phyloP scores from a whole-genome alignment of 2,888 invertebrate genomes.

The Aphidius colemani region DNA sequence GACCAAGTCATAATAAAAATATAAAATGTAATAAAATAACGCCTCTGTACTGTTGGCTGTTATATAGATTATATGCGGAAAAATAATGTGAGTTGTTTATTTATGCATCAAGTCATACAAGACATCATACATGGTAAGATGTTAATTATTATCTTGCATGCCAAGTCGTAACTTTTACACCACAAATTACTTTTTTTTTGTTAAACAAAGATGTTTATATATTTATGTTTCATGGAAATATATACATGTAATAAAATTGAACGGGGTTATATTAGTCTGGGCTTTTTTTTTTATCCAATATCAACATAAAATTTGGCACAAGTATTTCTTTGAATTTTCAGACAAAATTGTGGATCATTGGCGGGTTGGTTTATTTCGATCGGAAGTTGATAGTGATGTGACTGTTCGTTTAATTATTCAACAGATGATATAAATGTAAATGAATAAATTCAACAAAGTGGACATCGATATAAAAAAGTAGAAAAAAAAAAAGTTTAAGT shows the following conservation, averaged over 20 bases:
- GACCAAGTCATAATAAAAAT: conserved; percentile 27
- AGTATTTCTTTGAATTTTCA: too few species aligned
- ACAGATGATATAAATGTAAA: too few species aligned
- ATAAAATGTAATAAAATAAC: conserved; percentile 26
- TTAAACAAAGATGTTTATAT: too few species aligned
- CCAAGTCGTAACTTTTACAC: conserved; percentile 11
- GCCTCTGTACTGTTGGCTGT: conserved; percentile 23
- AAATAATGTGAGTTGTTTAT: conserved; percentile 13
- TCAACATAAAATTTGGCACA: background rate
- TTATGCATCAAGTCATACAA: background rate
- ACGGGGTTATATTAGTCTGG: conserved; percentile 3
- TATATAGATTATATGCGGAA: conserved; percentile 8
- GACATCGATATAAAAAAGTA: conserved; percentile 33
- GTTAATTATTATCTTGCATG: conserved; percentile 22
- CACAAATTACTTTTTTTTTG: background rate
- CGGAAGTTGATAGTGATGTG: too few species aligned
- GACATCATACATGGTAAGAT: conserved; percentile 1
- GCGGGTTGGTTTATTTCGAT: too few species aligned
- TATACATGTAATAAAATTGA: background rate
- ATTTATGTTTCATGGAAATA: background rate
- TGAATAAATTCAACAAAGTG: conserved; percentile 4
- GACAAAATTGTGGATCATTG: too few species aligned
- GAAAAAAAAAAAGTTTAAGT: conserved; percentile 58
- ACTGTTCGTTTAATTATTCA: too few species aligned
- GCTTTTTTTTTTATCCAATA: background rate